Evolutionary conservation across 2,888 invertebrate species (phyloP).

Genomic region (Limnephilus rhombicus): DNA sequence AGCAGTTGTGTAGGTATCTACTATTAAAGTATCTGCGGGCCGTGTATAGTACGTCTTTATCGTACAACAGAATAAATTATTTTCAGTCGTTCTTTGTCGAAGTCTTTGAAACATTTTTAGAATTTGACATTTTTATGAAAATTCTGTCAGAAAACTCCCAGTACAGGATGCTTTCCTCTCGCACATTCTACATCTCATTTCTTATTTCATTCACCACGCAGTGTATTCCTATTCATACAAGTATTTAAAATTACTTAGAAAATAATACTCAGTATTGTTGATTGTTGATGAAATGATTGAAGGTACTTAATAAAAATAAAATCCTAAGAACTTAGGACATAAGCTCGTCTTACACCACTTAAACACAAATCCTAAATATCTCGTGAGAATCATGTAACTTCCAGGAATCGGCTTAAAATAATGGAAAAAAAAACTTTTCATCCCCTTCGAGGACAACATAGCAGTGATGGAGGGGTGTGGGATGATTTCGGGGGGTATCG

Average conservation of each 20-base stretch:
- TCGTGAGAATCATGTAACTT: not conserved
- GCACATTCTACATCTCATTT: too few species aligned
- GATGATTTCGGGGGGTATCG: not conserved
- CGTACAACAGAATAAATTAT: too few species aligned
- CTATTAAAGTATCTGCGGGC: too few species aligned
- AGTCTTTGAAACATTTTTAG: too few species aligned
- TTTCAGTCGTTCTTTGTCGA: too few species aligned
- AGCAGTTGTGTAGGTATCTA: too few species aligned
- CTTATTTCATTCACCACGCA: not conserved
- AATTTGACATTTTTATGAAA: too few species aligned
- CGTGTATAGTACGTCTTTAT: too few species aligned
- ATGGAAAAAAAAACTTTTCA: not conserved
- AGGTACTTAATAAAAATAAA: not conserved
- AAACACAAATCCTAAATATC: not conserved
- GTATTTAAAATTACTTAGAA: not conserved
- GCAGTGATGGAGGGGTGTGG: not conserved
- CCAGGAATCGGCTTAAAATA: not conserved
- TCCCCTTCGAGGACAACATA: not conserved
- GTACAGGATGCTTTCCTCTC: not conserved
- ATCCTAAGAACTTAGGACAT: not conserved
- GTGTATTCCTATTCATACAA: not conserved
- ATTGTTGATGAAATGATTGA: not conserved
- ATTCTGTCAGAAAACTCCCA: too few species aligned
- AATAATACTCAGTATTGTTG: not conserved
- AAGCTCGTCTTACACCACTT: not conserved